These are phyloP conservation scores for Anseranas semipalmata DNA, from an alignment of 2,113 vertebrate species.

Conservation along the genomic window DNA sequence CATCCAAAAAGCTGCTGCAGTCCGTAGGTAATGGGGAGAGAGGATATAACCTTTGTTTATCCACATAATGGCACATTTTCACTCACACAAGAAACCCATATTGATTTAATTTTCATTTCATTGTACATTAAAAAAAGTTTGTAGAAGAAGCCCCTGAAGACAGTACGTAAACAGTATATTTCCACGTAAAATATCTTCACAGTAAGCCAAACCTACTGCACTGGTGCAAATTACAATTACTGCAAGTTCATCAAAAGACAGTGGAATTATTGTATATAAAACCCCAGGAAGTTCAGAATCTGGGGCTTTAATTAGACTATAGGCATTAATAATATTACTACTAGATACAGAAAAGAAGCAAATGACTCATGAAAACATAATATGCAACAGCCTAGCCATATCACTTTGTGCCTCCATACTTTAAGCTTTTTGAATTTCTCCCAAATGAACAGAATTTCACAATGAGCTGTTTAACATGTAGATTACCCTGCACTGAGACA, in stretches of 20 bases:
- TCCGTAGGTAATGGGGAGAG: not conserved
- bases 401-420: not conserved
- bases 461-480: not conserved
- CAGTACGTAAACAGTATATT: not conserved
- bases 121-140: not conserved
- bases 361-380: not conserved
- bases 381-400: not conserved
- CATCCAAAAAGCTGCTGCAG: not conserved
- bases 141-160: not conserved
- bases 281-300: not conserved
- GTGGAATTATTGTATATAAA: not conserved
- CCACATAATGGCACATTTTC: not conserved
- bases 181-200: not conserved
- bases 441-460: not conserved
- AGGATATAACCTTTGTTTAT: not conserved
- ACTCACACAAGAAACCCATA: not conserved
- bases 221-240: rapidly evolving
- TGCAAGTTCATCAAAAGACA: not conserved
- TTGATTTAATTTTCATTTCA: not conserved
- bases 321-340: not conserved
- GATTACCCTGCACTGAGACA: not conserved
- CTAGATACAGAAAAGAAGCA: not conserved
- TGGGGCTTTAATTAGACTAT: not conserved
- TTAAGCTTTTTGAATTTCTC: not conserved
- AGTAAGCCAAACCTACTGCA: not conserved